phyloP scores from a whole-genome alignment of 2,113 vertebrate genomes.

The Xyrauchen texanus region DNA sequence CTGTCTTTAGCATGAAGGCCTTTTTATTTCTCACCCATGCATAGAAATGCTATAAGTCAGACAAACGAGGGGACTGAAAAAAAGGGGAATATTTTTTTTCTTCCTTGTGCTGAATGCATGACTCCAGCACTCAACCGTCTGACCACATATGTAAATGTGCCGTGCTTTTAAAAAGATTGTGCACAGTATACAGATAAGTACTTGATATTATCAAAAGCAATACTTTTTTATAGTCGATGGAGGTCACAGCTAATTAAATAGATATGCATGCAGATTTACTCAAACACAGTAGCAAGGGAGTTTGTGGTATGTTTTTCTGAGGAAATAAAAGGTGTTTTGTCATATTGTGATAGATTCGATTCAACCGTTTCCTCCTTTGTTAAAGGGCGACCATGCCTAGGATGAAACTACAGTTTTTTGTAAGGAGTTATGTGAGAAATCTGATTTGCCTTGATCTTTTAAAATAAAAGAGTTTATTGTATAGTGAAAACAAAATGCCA shows the following conservation, averaged over 20 bases:
- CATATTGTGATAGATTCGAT: too few relatives aligned
- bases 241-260: conserved; percentile 44
- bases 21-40: background rate
- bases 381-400: too few relatives aligned
- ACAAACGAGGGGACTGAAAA: conserved; percentile 27
- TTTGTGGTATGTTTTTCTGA: too few relatives aligned
- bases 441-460: too few relatives aligned
- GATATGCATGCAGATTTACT: background rate
- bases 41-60: conserved; percentile 33
- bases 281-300: background rate
- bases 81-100: background rate
- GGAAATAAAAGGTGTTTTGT: too few relatives aligned
- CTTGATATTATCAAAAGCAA: conserved; percentile 43
- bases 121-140: conserved; percentile 11
- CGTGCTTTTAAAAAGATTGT: conserved; percentile 17
- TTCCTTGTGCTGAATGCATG: background rate
- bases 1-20: conserved; percentile 54
- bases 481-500: too few relatives aligned
- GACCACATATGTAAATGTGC: background rate
- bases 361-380: too few relatives aligned
- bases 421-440: too few relatives aligned
- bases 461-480: too few relatives aligned
- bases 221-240: conserved; percentile 20
- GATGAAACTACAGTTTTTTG: too few relatives aligned
- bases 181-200: conserved; percentile 38